Percentiles rank a stretch among this genome's conserved stretches.
Evolutionary conservation across 1,140 invertebrate genomes (phyloP).

Genomic region (Pectinophora gossypiella): DNA sequence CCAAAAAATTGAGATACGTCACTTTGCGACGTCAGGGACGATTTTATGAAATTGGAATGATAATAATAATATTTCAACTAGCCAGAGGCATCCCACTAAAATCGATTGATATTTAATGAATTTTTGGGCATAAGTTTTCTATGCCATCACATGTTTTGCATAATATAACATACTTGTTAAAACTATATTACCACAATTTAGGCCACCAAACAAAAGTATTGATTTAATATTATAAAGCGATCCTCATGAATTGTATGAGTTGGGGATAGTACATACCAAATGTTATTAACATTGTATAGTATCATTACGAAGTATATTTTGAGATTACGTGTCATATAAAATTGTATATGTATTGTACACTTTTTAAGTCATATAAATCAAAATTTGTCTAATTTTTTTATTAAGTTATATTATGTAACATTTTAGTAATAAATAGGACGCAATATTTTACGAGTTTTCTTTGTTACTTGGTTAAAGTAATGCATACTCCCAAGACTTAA

Average conservation of each 20-base stretch:
- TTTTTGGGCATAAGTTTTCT: no score
- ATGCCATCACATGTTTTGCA: no score
- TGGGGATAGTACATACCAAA: slow-evolving; percentile 49
- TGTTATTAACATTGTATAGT: slow-evolving; percentile 54
- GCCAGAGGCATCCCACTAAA: no score
- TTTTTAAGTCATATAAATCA: slow-evolving; percentile 37
- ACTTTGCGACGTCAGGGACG: background rate
- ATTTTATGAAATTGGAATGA: background rate
- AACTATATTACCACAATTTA: slow-evolving; percentile 23
- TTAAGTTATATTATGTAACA: slow-evolving; percentile 64
- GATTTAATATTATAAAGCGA: slow-evolving; percentile 23
- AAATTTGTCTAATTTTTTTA: slow-evolving; percentile 53
- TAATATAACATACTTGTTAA: background rate
- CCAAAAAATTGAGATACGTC: no score
- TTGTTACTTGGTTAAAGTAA: no score
- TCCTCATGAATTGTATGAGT: slow-evolving; percentile 20
- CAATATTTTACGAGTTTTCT: slow-evolving; percentile 11
- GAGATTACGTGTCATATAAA: slow-evolving; percentile 58
- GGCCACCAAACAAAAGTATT: slow-evolving; percentile 32
- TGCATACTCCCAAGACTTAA: no score
- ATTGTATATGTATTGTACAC: slow-evolving; percentile 42
- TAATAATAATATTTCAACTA: no score
- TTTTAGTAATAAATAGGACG: slow-evolving; percentile 63
- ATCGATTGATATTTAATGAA: no score
- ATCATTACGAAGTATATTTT: slow-evolving; percentile 51